Evolutionary conservation across 2,113 vertebrate species (phyloP).

Genomic region (Anas platyrhynchos): DNA sequence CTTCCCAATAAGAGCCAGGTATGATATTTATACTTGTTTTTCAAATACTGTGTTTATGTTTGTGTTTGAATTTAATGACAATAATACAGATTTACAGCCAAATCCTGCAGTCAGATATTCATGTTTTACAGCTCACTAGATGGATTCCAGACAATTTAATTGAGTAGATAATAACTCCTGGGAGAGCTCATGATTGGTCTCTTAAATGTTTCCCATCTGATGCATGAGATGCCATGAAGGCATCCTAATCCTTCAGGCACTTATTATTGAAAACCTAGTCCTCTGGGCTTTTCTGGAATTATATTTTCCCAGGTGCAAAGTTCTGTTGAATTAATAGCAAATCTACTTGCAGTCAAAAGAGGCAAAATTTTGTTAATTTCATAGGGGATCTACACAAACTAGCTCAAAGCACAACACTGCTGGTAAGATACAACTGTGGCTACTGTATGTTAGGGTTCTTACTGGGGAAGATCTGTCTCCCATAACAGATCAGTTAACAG

Average conservation of each 20-base stretch:
- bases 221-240: not conserved
- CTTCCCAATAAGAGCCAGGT: conserved; percentile 96
- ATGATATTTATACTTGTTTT: conserved; percentile 38
- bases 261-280: not conserved
- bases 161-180: not conserved
- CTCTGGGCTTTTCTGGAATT: not conserved
- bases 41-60: not conserved
- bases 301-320: not conserved
- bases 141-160: not conserved
- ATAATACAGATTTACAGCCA: not conserved
- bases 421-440: not conserved
- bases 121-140: not conserved
- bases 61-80: not conserved
- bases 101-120: not conserved
- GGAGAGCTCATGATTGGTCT: not conserved
- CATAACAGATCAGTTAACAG: not conserved
- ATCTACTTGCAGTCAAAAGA: not conserved
- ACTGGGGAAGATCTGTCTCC: not conserved
- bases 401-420: not conserved
- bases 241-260: not conserved
- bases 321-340: not conserved
- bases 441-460: not conserved
- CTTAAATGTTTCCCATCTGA: not conserved
- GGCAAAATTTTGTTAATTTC: not conserved
- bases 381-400: not conserved